These are phyloP conservation scores for Cinclus cinclus DNA, from an alignment of 2,113 vertebrate species.

Conservation along the genomic window DNA sequence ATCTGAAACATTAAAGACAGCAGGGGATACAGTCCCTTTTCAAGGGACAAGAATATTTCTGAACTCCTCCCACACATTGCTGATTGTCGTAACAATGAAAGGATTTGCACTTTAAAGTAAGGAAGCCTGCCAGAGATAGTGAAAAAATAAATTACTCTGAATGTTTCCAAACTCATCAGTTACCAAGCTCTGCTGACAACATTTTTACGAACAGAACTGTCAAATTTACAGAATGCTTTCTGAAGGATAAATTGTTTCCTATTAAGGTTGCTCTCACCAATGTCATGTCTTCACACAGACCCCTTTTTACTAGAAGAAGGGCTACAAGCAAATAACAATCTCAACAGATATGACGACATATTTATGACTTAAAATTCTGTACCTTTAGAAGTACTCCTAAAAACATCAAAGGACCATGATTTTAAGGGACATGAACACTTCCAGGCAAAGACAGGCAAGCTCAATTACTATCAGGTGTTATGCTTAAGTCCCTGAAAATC, in stretches of 20 bases:
- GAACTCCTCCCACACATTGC: background rate
- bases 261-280: background rate
- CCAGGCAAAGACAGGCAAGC: background rate
- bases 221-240: background rate
- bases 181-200: conserved; percentile 17
- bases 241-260: background rate
- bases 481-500: background rate
- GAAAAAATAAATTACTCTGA: background rate
- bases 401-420: background rate
- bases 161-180: conserved; percentile 29
- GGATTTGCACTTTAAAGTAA: background rate
- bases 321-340: background rate
- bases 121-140: background rate
- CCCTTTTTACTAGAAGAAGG: background rate
- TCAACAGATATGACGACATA: background rate
- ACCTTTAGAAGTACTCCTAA: background rate
- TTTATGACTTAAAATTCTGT: background rate
- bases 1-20: background rate
- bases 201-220: conserved; percentile 2
- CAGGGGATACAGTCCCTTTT: background rate
- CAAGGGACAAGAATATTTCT: background rate
- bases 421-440: background rate
- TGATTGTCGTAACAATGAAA: conserved; percentile 10
- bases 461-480: background rate
- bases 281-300: background rate